Evolutionary conservation across 2,888 invertebrate species (phyloP), one percentile per base, ranked within the genome.

Genomic region (Stenurella melanura): DNA sequence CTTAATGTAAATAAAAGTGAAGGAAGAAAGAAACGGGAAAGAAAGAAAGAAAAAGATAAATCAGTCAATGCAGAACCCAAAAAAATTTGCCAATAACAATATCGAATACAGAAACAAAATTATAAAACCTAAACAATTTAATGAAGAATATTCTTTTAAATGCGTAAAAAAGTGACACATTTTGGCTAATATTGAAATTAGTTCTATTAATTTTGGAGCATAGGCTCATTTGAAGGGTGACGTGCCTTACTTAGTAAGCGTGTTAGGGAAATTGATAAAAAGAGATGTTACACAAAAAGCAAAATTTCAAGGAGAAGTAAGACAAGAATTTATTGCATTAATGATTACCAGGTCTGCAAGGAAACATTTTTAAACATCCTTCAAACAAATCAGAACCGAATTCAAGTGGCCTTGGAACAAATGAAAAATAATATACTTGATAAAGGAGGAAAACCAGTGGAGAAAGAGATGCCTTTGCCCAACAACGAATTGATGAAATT

Each of bases 141-240:
- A 70, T 38, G 66, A 63, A 38, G 38, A 38, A 11, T 38, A 38
- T 38, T 38, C 38, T 7, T 75, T 38, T 64, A 21, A 0, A 18
- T 70, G 75, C 34, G 21, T 21, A 64, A 75, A 21, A 57, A 70
- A 64, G 19, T 75, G 68, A 12, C 42, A 50, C 26, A 19, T n/a
- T 30, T 10, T 21, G 30, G 64, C 34, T 61, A 12, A 57, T 56
- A 30, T 26, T 26, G 73, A 73, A 30, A 26, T 56, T 1, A 74
- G 12, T 74, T 75, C 56, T 18, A 75, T 3, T 57, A 75, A 56
- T 75, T 75, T 63, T 75, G 70, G 70, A 70, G 9, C 34, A 61
- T 74, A 67, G 68, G 54, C 61, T 61, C 68, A 54, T 74, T 68
- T 74, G 74, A 74, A 67, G 61, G 74, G 12, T 50, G 61, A 3